Evolutionary conservation across 1,140 invertebrate genomes (phyloP).

Genomic region (Drosophila arizonae): DNA sequence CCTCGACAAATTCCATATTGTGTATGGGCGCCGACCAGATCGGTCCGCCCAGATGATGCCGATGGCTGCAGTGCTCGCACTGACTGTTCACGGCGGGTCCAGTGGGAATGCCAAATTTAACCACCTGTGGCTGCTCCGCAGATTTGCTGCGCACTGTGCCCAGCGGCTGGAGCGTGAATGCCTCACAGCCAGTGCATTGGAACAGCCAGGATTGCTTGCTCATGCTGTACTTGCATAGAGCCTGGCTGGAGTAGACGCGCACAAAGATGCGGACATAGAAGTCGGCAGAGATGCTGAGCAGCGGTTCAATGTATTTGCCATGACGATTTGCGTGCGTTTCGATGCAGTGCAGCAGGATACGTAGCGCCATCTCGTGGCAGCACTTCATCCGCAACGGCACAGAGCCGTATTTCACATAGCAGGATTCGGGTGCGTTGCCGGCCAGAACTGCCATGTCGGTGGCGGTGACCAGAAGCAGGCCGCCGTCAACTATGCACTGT

Average conservation of each 20-base stretch:
- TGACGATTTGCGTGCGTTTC: conserved; percentile 96
- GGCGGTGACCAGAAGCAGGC: conserved; percentile 95
- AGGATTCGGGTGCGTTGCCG: conserved; percentile 97
- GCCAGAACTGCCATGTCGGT: conserved; percentile 99
- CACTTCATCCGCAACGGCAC: conserved; percentile 92
- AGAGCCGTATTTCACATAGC: conserved; percentile 95
- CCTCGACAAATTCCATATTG: conserved; percentile 89
- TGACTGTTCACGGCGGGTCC: conserved; percentile 86
- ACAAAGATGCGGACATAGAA: conserved; percentile 99
- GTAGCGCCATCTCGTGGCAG: conserved; percentile 98
- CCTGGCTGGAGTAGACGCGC: conserved; percentile 89
- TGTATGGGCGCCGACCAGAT: conserved; percentile 96
- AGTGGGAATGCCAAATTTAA: conserved; percentile 87
- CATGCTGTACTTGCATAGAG: conserved; percentile 92
- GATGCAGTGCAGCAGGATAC: conserved; percentile 96
- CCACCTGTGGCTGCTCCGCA: conserved; percentile 84
- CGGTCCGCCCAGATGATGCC: conserved; percentile 94
- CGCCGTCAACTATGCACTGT: conserved; percentile 90
- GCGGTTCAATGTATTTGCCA: conserved; percentile 94
- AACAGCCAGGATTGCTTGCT: conserved; percentile 94
- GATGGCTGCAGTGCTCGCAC: conserved; percentile 91
- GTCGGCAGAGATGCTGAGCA: conserved; percentile 96
- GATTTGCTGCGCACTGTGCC: conserved; percentile 83
- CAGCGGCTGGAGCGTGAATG: conserved; percentile 89
- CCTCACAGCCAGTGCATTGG: conserved; percentile 94